These are phyloP conservation scores for Narcine bancroftii DNA, from an alignment of 2,113 vertebrate species.

Conservation along the genomic window DNA sequence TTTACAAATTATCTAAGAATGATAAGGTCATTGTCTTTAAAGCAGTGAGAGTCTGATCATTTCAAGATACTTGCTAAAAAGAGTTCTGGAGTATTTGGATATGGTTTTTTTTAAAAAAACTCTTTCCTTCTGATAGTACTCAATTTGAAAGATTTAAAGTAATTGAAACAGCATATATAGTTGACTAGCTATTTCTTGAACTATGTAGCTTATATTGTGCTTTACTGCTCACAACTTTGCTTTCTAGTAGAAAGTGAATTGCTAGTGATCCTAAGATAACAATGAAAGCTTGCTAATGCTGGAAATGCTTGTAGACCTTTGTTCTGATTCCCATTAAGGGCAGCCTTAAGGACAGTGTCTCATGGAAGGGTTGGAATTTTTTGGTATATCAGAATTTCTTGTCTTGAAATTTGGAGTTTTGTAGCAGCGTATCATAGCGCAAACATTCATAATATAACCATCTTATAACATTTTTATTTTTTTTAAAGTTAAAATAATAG, in stretches of 20 bases:
- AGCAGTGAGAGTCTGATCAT: background rate
- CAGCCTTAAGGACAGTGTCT: background rate
- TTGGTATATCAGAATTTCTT: background rate
- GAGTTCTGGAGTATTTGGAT: no score
- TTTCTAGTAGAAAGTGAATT: background rate
- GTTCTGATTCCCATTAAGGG: conserved; percentile 34
- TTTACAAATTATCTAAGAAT: background rate
- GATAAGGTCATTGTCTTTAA: background rate
- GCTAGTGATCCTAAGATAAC: background rate
- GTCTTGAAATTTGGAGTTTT: no score
- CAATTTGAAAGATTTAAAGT: background rate
- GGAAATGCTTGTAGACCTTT: conserved; percentile 55
- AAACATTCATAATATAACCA: no score
- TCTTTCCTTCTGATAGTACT: background rate
- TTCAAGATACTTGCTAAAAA: background rate
- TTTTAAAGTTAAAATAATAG: no score
- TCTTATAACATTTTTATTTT: no score
- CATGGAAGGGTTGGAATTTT: background rate
- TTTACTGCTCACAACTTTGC: background rate
- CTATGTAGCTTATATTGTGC: background rate
- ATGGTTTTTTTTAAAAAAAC: no score
- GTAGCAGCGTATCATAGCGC: no score
- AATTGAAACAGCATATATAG: background rate
- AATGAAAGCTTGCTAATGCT: conserved; percentile 46
- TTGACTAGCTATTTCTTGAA: background rate